phyloP scores from a whole-genome alignment of 1,140 invertebrate genomes.

The Leptestheria dahalacensis region DNA sequence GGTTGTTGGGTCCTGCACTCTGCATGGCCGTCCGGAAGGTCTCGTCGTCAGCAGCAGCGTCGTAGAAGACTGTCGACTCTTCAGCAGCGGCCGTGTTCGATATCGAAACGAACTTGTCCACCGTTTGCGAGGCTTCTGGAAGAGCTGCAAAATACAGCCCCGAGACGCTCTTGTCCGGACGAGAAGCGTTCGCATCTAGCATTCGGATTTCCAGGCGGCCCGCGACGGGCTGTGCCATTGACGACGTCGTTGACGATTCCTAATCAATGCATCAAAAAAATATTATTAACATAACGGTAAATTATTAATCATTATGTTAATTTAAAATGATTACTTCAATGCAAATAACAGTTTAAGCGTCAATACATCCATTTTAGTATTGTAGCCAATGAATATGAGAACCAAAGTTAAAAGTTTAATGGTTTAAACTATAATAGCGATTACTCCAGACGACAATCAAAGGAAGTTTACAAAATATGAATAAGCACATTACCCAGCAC shows the following conservation, averaged over 20 bases:
- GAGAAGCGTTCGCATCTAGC: slow-evolving; percentile 26
- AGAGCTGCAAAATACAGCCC: neutral
- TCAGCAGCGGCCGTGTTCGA: neutral
- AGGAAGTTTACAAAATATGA: slow-evolving; percentile 5
- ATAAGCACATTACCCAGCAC: slow-evolving; percentile 6
- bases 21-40: slow-evolving; percentile 9
- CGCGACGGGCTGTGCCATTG: slow-evolving; percentile 37
- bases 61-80: slow-evolving; percentile 13
- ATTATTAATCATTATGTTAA: too few species aligned
- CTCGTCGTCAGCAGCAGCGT: slow-evolving; percentile 14
- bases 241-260: slow-evolving; percentile 6
- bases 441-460: too few species aligned
- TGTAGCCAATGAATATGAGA: too few species aligned
- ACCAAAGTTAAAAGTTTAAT: too few species aligned
- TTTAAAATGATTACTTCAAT: too few species aligned
- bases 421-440: too few species aligned
- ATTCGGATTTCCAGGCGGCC: slow-evolving; percentile 66
- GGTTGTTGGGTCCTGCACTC: neutral
- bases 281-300: too few species aligned
- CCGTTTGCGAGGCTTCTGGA: neutral
- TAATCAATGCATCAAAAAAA: slow-evolving; percentile 16
- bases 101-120: neutral
- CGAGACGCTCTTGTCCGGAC: neutral
- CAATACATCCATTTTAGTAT: too few species aligned
- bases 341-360: too few species aligned